Evolutionary conservation across 2,113 vertebrate genomes (phyloP).

Genomic region (Ceyx margarethae): DNA sequence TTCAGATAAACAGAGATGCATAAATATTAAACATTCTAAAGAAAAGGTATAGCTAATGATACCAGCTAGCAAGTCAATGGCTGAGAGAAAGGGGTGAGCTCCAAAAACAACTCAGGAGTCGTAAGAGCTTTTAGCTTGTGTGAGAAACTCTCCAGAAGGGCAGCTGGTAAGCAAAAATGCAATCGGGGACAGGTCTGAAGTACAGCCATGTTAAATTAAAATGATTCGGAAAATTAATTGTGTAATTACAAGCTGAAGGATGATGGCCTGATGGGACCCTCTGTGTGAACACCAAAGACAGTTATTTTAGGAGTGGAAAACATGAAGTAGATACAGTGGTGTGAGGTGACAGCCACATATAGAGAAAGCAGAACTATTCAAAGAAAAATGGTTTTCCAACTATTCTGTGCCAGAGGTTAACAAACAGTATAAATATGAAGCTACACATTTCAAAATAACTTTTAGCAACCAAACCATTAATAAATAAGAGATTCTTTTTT

Average conservation of each 20-base stretch:
- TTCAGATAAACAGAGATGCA: background rate
- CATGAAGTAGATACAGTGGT: accelerated
- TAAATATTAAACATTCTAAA: background rate
- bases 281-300: accelerated
- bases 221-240: background rate
- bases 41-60: background rate
- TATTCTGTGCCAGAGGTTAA: background rate
- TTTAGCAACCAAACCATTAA: background rate
- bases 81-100: background rate
- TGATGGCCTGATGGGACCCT: background rate
- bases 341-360: background rate
- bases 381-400: background rate
- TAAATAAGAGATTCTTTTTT: background rate
- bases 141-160: background rate
- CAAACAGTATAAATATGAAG: background rate
- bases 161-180: background rate
- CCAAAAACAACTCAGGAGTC: background rate
- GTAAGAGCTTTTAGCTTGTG: background rate
- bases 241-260: background rate
- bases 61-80: background rate
- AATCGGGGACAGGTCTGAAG: background rate
- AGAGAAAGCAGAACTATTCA: background rate
- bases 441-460: background rate
- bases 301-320: background rate
- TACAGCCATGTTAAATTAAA: background rate